These are phyloP conservation scores for Ceramica pisi DNA, from an alignment of 2,888 invertebrate genomes.

Conservation along the genomic window DNA sequence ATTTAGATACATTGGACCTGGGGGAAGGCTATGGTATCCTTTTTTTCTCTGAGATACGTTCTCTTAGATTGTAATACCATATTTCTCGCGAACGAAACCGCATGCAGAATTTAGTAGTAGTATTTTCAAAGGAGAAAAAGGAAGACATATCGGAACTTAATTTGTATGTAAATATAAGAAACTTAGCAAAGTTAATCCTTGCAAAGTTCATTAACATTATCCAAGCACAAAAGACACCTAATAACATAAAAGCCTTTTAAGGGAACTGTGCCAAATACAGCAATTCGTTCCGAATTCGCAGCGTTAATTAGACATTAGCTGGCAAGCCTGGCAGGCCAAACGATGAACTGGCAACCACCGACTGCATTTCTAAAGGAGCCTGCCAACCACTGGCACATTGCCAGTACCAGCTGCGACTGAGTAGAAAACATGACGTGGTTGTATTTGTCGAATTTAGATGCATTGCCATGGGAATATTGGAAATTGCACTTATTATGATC, in stretches of 20 bases:
- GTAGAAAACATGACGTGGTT: slow-evolving; percentile 26
- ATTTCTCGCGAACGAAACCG: no score
- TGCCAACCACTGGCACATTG: slow-evolving; percentile 51
- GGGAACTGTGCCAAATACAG: slow-evolving; percentile 58
- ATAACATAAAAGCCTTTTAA: slow-evolving; percentile 11
- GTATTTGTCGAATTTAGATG: slow-evolving; percentile 36
- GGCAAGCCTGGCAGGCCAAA: slow-evolving; percentile 47
- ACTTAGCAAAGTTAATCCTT: not conserved
- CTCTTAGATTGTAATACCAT: no score
- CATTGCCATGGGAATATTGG: slow-evolving; percentile 24
- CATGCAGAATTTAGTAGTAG: no score
- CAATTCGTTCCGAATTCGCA: slow-evolving; percentile 42
- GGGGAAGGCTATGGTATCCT: no score
- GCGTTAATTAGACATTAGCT: slow-evolving; percentile 58
- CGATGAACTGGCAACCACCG: slow-evolving; percentile 46
- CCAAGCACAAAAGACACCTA: slow-evolving; percentile 22
- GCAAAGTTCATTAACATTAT: slow-evolving; percentile 21
- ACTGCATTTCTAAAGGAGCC: slow-evolving; percentile 52
- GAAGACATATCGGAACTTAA: no score
- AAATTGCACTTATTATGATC: slow-evolving; percentile 3
- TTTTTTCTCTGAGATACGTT: no score
- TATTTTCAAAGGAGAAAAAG: no score
- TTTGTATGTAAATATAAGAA: not conserved
- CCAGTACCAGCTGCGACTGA: slow-evolving; percentile 52
- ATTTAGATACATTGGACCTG: no score